Evolutionary conservation across 2,888 invertebrate species (phyloP), one percentile per base, ranked within the genome.

Genomic region (Carabus problematicus): DNA sequence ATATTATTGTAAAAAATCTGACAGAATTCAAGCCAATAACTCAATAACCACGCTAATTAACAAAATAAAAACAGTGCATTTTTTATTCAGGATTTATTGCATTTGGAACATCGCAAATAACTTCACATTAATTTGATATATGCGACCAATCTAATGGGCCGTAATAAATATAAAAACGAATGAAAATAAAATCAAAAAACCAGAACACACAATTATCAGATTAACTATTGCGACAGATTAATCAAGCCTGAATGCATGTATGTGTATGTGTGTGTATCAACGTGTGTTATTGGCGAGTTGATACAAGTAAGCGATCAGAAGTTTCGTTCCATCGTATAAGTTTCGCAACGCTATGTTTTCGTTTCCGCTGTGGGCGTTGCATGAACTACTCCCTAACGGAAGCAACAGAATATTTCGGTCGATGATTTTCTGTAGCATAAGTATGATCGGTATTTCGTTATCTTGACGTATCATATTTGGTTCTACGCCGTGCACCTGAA

Each of bases 391-490:
- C 0, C 79, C 79, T 19, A 84, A 70, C 0, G 83, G 83, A 54
- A 84, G 62, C 12, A 84, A 74, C 1, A 84, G 70, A 29, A 84
- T 80, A 70, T 77, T 79, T 40, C 77, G 80, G 18, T 82, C 82
- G 18, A 82, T 72, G 1, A 79, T 77, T 64, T 78, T 77, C 55
- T 80, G 77, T 16, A 84, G 73, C 59, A 81, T 79, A n/a, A 81
- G 78, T 0, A 84, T 74, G 3, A 78, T 77, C 59, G 78, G 77
- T 70, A 81, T 74, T 61, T 78, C 79, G 16, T 76, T 77, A 68
- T 83, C 82, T 72, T 83, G 82, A 14, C 83, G 78, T 52, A 83
- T 83, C 74, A 83, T 77, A 72, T 79, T 83, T 0, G 82, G 82
- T 61, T 81, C 80, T 74, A 82, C 81, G 72, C 83, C 83, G 71